Conservation (phyloP, 2,888 invertebrate genomes). For the Andrena chrysosceles region DNA sequence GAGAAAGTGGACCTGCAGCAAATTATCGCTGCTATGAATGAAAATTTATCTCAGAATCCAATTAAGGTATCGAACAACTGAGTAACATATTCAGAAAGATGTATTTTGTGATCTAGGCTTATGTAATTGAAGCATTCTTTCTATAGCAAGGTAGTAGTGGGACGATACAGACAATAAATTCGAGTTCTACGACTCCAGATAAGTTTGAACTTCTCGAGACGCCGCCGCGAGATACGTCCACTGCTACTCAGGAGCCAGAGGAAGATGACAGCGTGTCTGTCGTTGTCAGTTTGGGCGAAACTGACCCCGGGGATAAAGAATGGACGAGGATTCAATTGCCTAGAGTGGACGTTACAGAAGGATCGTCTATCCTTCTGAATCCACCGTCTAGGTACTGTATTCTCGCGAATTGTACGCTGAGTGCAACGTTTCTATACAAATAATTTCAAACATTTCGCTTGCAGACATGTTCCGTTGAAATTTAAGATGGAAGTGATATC, state of each 20-base stretch:
- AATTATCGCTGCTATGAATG: constrained; percentile 72
- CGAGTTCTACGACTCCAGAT: constrained; percentile 82
- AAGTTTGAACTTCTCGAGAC: constrained; percentile 82
- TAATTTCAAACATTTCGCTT: constrained; percentile 21
- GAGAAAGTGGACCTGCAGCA: constrained; percentile 87
- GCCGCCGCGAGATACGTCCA: constrained; percentile 74
- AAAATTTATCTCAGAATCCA: constrained; percentile 64
- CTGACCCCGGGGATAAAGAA: constrained; percentile 82
- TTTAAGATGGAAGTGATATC: constrained; percentile 87
- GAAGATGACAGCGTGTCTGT: constrained; percentile 82
- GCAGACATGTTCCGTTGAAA: constrained; percentile 85
- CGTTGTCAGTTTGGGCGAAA: constrained; percentile 81
- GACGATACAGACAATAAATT: constrained; percentile 77
- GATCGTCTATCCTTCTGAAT: constrained; percentile 65
- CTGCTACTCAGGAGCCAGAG: constrained; percentile 76
- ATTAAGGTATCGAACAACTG: constrained; percentile 60
- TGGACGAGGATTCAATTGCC: constrained; percentile 85
- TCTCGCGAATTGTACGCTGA: not conserved
- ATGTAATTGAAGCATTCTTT: constrained; percentile 24
- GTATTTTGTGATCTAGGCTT: constrained; percentile 16
- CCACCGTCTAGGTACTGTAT: constrained; percentile 65
- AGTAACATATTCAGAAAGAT: not conserved
- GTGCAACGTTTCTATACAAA: not conserved
- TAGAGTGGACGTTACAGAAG: constrained; percentile 75
- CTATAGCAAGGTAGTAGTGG: constrained; percentile 72